Base-by-base conservation (phyloP, 2,113 vertebrate genomes). In the Xiphophorus couchianus region DNA sequence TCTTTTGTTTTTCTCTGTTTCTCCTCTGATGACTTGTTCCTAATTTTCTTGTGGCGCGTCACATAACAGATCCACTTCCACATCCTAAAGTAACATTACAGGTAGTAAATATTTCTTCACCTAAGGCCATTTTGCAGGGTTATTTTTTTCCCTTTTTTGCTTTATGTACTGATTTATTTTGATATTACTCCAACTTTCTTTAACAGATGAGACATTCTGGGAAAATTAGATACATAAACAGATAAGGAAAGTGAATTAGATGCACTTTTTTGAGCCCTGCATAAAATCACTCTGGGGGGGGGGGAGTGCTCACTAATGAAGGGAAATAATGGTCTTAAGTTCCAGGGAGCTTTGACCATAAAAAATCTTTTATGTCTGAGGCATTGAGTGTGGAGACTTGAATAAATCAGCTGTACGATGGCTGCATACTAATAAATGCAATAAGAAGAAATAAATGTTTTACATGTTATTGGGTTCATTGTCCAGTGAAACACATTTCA, bases 311-410 rank as follows among this genome's bases (percentile, higher is more conserved):
- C 22, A n/a, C 51, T n/a, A 25, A 54, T 54, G 22, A 25, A 25
- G 22, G 22, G 2, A 54, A 54, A 11, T n/a, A 54, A 54, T 54
- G 51, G 22, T 25, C 22, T 54, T 54, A 54, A 54, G 51, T 54
- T 54, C 51, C 51, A 54, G 17, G 22, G 9, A 35, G 62, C 62
- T 65, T 65, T 65, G 30, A 54, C 25, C 33, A 51, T 19, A 51
- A 48, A 48, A 73, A 73, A 44, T 39, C 25, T 73, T 73, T 44
- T 8, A 44, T 39, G 27, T 67, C 37, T 67, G 37, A 44, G 35
- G n/a, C 27, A 27, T 67, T 67, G 33, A 28, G 35, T 66, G 64
- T n/a, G 35, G 25, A 35, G 6, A 35, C 25, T 14, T n/a, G n/a
- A 22, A 39, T 73, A 42, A 73, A 64, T 42, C 29, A 33, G 30